phyloP scores from a whole-genome alignment of 2,797 vertebrate species.

The Poeciliopsis infans region DNA sequence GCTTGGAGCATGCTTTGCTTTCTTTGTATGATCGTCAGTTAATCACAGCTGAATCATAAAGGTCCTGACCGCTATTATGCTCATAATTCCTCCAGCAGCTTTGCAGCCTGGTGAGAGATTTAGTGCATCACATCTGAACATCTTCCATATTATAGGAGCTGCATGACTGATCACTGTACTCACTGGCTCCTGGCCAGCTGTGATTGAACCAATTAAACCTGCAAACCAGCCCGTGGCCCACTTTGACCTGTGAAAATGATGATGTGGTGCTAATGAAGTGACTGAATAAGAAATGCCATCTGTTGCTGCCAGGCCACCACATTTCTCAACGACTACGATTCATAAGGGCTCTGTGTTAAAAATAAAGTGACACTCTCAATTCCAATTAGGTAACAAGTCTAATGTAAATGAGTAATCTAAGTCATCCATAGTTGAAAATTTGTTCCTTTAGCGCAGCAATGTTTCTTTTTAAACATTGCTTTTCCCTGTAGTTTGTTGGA shows the following conservation, averaged over 20 bases:
- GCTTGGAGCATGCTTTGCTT: conserved; percentile 18
- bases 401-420: conserved; percentile 1
- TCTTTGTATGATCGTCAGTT: conserved; percentile 16
- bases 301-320: conserved; percentile 54
- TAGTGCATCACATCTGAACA: conserved; percentile 59
- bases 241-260: conserved; percentile 74
- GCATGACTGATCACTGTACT: conserved; percentile 67
- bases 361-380: conserved; percentile 28
- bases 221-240: conserved; percentile 60
- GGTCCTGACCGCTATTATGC: conserved; percentile 57
- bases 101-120: conserved; percentile 63
- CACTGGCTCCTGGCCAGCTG: conserved; percentile 59
- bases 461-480: neutral
- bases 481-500: neutral
- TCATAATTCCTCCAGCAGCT: conserved; percentile 55
- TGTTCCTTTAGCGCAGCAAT: neutral
- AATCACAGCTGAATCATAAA: conserved; percentile 59
- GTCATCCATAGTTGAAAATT: neutral
- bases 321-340: conserved; percentile 33
- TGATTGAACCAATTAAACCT: conserved; percentile 71
- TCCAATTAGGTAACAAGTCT: conserved; percentile 17
- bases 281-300: conserved; percentile 72
- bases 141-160: conserved; percentile 60
- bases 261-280: conserved; percentile 73
- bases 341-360: conserved; percentile 54